Percentiles rank a stretch among this genome's conserved stretches.
These are phyloP conservation scores for Sinentomon sp. DNA, from an alignment of 2,888 invertebrate species.

Conservation along the genomic window DNA sequence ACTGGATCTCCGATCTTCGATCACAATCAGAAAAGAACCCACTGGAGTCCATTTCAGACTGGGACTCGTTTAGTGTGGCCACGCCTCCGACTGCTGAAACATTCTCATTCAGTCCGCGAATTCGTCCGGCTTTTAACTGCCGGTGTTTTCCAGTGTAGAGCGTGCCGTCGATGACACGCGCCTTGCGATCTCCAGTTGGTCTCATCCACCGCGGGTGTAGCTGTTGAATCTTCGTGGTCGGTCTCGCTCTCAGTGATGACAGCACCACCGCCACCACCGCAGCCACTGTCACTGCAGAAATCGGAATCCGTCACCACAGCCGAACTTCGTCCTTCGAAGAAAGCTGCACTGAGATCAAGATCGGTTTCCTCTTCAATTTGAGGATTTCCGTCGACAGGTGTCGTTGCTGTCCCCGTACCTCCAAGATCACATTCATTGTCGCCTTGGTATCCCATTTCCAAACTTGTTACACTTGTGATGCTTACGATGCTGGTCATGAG, in stretches of 20 bases:
- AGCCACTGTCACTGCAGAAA: slow-evolving; percentile 29
- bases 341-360: slow-evolving; percentile 33
- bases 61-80: slow-evolving; percentile 5
- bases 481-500: slow-evolving; percentile 43
- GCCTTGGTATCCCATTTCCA: slow-evolving; percentile 81
- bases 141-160: slow-evolving; percentile 27
- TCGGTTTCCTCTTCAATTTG: slow-evolving; percentile 24
- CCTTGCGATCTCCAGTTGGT: too few species aligned
- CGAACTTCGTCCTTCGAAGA: too few species aligned
- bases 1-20: too few species aligned
- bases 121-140: neutral
- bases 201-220: too few species aligned
- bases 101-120: neutral
- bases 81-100: neutral
- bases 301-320: slow-evolving; percentile 73
- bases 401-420: too few species aligned
- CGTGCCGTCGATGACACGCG: slow-evolving; percentile 67
- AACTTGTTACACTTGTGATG: slow-evolving; percentile 50
- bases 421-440: too few species aligned
- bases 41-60: slow-evolving; percentile 56
- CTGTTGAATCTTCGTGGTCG: slow-evolving; percentile 45
- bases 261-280: slow-evolving; percentile 23
- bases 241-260: slow-evolving; percentile 64
- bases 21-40: slow-evolving; percentile 72
- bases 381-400: slow-evolving; percentile 13